phyloP scores from a whole-genome alignment of 2,113 vertebrate species.

The Vombatus ursinus region DNA sequence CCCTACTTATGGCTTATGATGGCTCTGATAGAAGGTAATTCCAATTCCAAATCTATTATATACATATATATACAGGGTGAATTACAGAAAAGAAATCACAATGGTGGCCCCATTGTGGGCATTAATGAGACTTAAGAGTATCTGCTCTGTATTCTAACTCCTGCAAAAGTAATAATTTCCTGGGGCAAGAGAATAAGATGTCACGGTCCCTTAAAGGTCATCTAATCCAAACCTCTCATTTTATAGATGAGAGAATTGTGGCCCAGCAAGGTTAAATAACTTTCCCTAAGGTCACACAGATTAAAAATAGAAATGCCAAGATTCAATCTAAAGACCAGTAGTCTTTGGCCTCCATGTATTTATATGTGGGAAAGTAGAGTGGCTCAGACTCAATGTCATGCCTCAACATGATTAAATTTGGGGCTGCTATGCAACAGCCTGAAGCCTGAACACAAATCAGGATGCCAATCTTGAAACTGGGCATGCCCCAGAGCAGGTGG shows the following conservation, averaged over 20 bases:
- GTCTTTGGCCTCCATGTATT: neutral
- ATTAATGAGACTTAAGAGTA: neutral
- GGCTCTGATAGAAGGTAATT: neutral
- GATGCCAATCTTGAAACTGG: neutral
- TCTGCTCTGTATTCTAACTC: neutral
- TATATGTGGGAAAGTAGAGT: neutral
- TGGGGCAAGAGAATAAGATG: neutral
- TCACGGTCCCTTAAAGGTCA: neutral
- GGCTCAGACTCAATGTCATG: conserved; percentile 17
- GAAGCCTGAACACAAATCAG: conserved; percentile 20
- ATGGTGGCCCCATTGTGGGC: neutral
- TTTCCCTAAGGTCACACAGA: neutral
- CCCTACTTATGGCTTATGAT: neutral
- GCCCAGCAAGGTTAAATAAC: neutral
- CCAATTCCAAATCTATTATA: neutral
- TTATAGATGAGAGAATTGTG: neutral
- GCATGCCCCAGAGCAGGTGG: neutral
- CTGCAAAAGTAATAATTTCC: neutral
- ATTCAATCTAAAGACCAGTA: neutral
- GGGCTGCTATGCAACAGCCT: conserved; percentile 17
- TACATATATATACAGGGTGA: neutral
- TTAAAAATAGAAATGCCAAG: neutral
- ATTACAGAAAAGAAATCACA: neutral
- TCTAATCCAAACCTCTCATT: neutral
- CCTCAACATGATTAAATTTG: conserved; percentile 15